Base-by-base conservation (phyloP, 2,113 vertebrate species). In the Empidonax alnorum region DNA sequence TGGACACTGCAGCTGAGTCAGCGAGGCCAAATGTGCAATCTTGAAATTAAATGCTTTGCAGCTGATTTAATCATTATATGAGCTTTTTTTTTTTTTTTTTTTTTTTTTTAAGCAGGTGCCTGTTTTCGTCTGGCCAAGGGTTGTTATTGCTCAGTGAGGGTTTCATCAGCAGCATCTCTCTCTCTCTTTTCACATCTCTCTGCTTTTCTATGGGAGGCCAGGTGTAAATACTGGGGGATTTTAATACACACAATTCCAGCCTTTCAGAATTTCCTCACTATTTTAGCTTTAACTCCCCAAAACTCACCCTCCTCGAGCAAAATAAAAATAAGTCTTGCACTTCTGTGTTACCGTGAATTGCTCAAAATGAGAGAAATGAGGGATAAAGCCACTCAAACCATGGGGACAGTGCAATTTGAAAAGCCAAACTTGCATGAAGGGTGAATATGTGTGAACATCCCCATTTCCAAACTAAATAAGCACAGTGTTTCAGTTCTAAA, bases 1-100 rank as follows among this genome's bases (percentile, higher is more conserved):
- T 44, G 69, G 91, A 74, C 33, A 12, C 39, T 25, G 81, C 65
- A 37, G 95, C 88, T 96, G 94, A 96, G 59, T 97, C 96, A 95
- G 91, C 95, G 58, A 62, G 88, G 94, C 68, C 80, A 73, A 72
- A 37, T 10, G 71, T 49, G 52, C 56, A 84, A 55, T 86, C 94
- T 94, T 66, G 28, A 62, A 75, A 89, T 95, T 61, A 96, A 96
- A 89, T 31, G 46, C 71, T 91, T 84, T 20, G 80, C 56, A 44
- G 79, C 44, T 71, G 63, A 89, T 93, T 95, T 91, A 93, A 97
- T 93, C 52, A 22, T 50, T 53, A 23, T 52, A 52, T 6, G 35
- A 83, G 49, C 50, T 86, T 53, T 78, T 77, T 67, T 53, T 91
- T 53, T 78, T 77, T 67, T 53, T 78, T 77, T 67, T 53, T 53